A percentile compares a stretch with the other conserved stretches of the same genome.
These are phyloP conservation scores for Sinocyclocheilus rhinocerous DNA, from an alignment of 2,113 vertebrate species.

Conservation along the genomic window DNA sequence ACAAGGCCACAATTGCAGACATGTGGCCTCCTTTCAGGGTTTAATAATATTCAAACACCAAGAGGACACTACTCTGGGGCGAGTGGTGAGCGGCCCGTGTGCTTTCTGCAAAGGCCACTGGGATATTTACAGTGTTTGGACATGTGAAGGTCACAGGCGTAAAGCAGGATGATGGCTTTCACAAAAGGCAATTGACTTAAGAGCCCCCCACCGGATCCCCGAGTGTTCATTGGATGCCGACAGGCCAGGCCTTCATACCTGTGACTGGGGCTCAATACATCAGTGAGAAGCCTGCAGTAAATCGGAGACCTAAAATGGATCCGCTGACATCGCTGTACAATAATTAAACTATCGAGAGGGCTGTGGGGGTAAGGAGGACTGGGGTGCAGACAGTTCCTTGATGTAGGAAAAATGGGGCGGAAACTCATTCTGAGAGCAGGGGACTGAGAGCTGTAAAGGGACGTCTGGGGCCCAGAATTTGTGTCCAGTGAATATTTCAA, in stretches of 20 bases:
- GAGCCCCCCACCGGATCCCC: conserved; percentile 49
- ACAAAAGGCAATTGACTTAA: conserved; percentile 69
- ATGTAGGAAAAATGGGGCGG: conserved; percentile 47
- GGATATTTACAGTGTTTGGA: conserved; percentile 78
- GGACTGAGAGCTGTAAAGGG: conserved; percentile 72
- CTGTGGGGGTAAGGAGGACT: conserved; percentile 37
- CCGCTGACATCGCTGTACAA: conserved; percentile 64
- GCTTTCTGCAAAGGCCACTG: conserved; percentile 52
- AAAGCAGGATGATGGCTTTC: conserved; percentile 76
- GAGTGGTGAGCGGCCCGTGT: neutral
- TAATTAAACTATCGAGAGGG: conserved; percentile 64
- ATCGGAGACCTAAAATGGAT: conserved; percentile 52
- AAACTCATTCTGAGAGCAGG: conserved; percentile 57
- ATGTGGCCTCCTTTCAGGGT: neutral
- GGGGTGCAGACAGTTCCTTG: conserved; percentile 54
- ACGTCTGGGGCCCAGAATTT: conserved; percentile 68
- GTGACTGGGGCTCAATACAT: conserved; percentile 59
- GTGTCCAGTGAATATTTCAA: conserved; percentile 76
- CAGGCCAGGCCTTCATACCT: conserved; percentile 39
- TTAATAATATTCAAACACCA: conserved; percentile 2
- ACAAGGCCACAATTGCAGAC: neutral
- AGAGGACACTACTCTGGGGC: neutral
- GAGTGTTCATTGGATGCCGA: conserved; percentile 49
- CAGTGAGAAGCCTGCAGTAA: conserved; percentile 55
- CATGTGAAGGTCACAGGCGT: conserved; percentile 75